Evolutionary conservation across 2,797 vertebrate genomes (phyloP).

Genomic region (Nyctalus aviator): DNA sequence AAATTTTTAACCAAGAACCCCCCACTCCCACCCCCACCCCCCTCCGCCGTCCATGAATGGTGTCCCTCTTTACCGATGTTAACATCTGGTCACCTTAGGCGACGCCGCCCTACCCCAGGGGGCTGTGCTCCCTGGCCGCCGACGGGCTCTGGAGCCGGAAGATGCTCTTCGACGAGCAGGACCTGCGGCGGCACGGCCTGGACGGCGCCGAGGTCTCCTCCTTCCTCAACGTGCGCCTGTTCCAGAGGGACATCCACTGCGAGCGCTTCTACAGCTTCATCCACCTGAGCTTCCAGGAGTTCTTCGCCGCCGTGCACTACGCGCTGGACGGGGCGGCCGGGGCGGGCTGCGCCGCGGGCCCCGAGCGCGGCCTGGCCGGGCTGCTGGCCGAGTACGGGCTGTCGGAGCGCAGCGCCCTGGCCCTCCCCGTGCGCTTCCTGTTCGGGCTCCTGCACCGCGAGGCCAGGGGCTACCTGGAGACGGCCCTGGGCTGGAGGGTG

Average conservation of each 20-base stretch:
- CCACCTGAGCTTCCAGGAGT: conserved; percentile 81
- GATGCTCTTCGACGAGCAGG: conserved; percentile 61
- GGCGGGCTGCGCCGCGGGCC: neutral
- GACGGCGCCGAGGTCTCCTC: neutral
- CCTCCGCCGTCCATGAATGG: too few relatives aligned
- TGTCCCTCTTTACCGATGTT: too few relatives aligned
- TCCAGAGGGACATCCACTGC: conserved; percentile 66
- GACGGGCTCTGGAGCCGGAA: conserved; percentile 66
- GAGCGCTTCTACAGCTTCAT: conserved; percentile 75
- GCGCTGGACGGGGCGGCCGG: neutral
- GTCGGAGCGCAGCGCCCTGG: conserved; percentile 59
- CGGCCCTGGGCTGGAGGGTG: conserved; percentile 51
- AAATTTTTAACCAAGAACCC: too few relatives aligned
- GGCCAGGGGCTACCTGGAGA: conserved; percentile 57
- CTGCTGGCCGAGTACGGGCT: conserved; percentile 28
- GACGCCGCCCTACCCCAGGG: neutral
- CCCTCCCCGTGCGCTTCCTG: conserved; percentile 70
- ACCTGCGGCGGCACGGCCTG: conserved; percentile 63
- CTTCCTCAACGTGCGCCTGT: conserved; percentile 71
- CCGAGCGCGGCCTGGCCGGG: neutral
- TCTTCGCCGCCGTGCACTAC: conserved; percentile 78
- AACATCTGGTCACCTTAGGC: too few relatives aligned
- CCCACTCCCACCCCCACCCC: neutral
- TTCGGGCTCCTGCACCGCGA: conserved; percentile 76
- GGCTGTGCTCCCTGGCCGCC: conserved; percentile 68